Conservation (phyloP, 2,113 vertebrate species). For the Hemiprocne comata region DNA sequence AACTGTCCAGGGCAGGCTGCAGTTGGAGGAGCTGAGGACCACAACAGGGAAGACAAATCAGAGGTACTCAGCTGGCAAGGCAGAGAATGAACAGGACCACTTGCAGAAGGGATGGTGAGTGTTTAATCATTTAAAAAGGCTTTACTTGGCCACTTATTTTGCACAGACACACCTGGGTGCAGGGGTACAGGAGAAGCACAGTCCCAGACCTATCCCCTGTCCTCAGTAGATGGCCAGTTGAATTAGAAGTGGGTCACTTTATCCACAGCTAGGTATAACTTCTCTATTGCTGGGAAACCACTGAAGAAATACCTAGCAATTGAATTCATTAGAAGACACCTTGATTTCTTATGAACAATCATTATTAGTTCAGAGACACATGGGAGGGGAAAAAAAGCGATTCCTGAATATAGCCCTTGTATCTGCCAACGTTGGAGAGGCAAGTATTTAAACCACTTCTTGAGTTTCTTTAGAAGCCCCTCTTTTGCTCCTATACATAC, state of each 20-base stretch:
- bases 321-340: background rate
- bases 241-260: background rate
- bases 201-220: background rate
- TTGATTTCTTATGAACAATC: background rate
- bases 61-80: rapidly evolving
- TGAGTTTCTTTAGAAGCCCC: background rate
- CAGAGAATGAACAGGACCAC: background rate
- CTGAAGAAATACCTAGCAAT: background rate
- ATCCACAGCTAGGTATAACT: background rate
- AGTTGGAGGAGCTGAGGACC: rapidly evolving
- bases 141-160: background rate
- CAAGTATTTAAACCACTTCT: background rate
- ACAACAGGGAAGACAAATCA: background rate
- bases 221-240: rapidly evolving
- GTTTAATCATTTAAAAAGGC: background rate
- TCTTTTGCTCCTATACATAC: background rate
- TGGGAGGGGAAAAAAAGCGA: background rate
- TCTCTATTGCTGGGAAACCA: background rate
- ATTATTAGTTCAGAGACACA: background rate
- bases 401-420: background rate
- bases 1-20: background rate
- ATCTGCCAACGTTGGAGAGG: background rate
- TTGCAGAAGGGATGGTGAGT: background rate
- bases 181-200: background rate
- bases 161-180: no score